Base-by-base conservation (phyloP, 2,113 vertebrate species). In the human (Homo sapiens) region DNA sequence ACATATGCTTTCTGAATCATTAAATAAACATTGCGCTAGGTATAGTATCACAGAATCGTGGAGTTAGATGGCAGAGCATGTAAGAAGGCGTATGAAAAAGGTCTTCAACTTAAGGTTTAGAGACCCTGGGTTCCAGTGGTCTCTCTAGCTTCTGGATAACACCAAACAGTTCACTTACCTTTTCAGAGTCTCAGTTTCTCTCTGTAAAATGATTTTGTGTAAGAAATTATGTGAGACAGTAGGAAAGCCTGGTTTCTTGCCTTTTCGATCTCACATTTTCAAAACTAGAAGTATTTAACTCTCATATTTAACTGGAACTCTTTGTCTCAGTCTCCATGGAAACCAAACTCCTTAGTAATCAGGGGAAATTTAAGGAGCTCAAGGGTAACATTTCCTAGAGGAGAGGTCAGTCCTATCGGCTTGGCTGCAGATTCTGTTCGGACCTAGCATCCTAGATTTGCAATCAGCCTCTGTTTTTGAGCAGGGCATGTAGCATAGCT, bases 291-390 rank as follows among this genome's bases (percentile, higher is more conserved):
- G 64, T 68, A 70, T 95, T 80, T 82, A 95, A 91, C 40, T 72
- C 30, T 82, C 55, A 43, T 75, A 76, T 84, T 96, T 64, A 68
- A 59, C 76, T 50, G 30, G 45, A 45, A 50, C 45, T 80, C 1
- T n/a, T 55, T 68, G 50, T 35, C 90, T 84, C 72, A 50, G 64
- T 96, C 68, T 90, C 96, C 93, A 95, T 95, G 92, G 97, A 95
- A 97, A 98, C 83, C 90, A 97, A 50, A 85, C 45, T 90, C 75
- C 13, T 92, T 87, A 93, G 43, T 45, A 95, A 96, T 97, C 40
- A 16, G 43, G 20, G 52, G 48, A 27, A 75, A 83, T 97, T 94
- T 90, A 90, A 95, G 92, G 83, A 94, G 57, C 55, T 30, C 32
- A 59, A 48, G 14, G 40, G 48, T 23, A 80, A n/a, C 22, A 75